These are phyloP conservation scores for Eupeodes corollae DNA, from an alignment of 1,140 invertebrate species.

Conservation along the genomic window DNA sequence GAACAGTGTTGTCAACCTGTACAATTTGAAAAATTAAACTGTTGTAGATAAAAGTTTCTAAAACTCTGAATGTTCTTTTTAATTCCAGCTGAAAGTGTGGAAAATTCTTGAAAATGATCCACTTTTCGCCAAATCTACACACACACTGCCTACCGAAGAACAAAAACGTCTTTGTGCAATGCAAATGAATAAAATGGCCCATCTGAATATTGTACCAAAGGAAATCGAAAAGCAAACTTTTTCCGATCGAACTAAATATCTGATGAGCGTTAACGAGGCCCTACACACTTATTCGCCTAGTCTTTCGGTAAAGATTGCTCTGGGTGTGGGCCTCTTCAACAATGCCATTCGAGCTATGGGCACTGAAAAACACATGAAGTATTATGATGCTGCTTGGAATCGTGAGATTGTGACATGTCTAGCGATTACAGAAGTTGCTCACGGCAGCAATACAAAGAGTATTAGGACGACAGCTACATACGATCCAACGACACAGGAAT, in stretches of 20 bases:
- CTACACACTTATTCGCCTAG: conserved; percentile 53
- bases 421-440: conserved; percentile 83
- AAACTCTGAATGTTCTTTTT: conserved; percentile 6
- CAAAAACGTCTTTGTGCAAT: conserved; percentile 49
- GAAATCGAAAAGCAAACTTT: conserved; percentile 49
- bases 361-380: conserved; percentile 60
- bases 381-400: conserved; percentile 55
- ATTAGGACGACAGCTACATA: conserved; percentile 85
- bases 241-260: conserved; percentile 50
- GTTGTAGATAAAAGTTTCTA: conserved; percentile 1
- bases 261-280: conserved; percentile 61
- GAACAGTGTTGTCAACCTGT: too few species aligned
- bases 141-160: conserved; percentile 59
- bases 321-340: conserved; percentile 56
- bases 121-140: conserved; percentile 51
- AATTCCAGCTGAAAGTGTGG: conserved; percentile 67
- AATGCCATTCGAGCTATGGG: conserved; percentile 60
- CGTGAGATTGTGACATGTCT: conserved; percentile 70
- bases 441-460: conserved; percentile 86
- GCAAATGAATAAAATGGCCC: conserved; percentile 46
- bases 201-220: conserved; percentile 44
- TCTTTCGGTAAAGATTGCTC: conserved; percentile 54
- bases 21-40: not conserved
- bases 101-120: conserved; percentile 68
- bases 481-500: conserved; percentile 63